phyloP scores from a whole-genome alignment of 2,797 vertebrate species.

The Ctenopoma kingsleyae region DNA sequence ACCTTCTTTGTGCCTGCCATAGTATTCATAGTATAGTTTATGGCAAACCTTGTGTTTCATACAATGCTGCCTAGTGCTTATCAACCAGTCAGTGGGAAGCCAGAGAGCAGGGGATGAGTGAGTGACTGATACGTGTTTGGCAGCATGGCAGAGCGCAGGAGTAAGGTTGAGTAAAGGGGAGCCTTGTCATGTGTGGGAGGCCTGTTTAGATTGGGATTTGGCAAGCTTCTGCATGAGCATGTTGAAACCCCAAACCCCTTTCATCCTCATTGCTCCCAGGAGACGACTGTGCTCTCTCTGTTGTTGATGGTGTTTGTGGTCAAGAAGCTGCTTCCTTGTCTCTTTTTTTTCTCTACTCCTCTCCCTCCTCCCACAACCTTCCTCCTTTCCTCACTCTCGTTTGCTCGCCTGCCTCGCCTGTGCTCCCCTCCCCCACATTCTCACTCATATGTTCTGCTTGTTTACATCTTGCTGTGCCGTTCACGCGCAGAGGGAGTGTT shows the following conservation, averaged over 20 bases:
- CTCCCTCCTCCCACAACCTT: constrained; percentile 58
- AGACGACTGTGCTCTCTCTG: constrained; percentile 54
- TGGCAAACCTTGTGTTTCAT: constrained; percentile 65
- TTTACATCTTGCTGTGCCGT: constrained; percentile 77
- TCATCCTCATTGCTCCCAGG: constrained; percentile 63
- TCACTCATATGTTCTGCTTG: constrained; percentile 67
- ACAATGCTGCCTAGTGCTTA: constrained; percentile 56
- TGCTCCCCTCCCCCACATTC: constrained; percentile 71
- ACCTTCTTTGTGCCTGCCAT: constrained; percentile 54
- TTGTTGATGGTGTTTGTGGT: constrained; percentile 76
- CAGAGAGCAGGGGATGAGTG: constrained; percentile 45
- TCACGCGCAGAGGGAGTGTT: constrained; percentile 32
- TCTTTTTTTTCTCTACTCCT: constrained; percentile 40
- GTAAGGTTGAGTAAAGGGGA: constrained; percentile 41
- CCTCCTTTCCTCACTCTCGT: constrained; percentile 55
- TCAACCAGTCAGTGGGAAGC: constrained; percentile 65
- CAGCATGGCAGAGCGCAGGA: constrained; percentile 60
- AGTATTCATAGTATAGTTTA: constrained; percentile 49
- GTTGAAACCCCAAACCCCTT: constrained; percentile 65
- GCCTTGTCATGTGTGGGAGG: constrained; percentile 73
- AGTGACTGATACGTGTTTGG: constrained; percentile 63
- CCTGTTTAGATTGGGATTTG: constrained; percentile 74
- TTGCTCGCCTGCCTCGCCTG: constrained; percentile 44
- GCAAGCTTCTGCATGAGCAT: constrained; percentile 66
- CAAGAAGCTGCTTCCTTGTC: constrained; percentile 71